These are phyloP conservation scores for Tadarida brasiliensis DNA, from an alignment of 2,797 vertebrate species.

Conservation along the genomic window DNA sequence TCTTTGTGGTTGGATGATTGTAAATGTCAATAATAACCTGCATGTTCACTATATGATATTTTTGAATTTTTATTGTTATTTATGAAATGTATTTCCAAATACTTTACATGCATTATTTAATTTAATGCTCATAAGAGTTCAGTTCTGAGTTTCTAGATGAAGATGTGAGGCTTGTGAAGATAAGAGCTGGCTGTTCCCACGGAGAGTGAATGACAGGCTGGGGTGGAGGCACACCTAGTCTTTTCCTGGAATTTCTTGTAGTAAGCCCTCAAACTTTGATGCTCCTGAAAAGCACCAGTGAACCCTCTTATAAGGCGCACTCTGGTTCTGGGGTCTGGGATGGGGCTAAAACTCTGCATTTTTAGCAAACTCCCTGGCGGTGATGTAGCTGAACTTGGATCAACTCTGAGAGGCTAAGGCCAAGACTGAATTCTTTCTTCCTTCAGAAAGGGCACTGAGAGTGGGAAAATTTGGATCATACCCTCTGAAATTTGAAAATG, in stretches of 20 bases:
- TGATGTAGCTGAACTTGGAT: background rate
- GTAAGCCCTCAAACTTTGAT: background rate
- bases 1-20: background rate
- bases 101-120: background rate
- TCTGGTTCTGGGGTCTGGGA: background rate
- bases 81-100: background rate
- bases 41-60: background rate
- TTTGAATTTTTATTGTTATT: constrained; percentile 31
- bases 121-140: background rate
- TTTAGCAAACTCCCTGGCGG: background rate
- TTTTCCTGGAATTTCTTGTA: background rate
- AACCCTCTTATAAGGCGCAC: background rate
- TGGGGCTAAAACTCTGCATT: background rate
- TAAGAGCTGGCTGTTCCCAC: background rate
- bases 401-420: background rate
- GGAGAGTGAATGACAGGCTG: background rate
- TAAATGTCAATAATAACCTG: background rate
- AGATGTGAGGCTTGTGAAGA: background rate
- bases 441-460: background rate
- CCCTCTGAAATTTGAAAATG: background rate
- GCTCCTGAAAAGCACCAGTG: background rate
- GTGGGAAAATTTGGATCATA: background rate
- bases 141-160: background rate
- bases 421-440: background rate
- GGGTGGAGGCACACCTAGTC: background rate